Evolutionary conservation across 2,797 vertebrate species (phyloP), one percentile per base, ranked within the genome.

Genomic region (Gallinago nigripennis): DNA sequence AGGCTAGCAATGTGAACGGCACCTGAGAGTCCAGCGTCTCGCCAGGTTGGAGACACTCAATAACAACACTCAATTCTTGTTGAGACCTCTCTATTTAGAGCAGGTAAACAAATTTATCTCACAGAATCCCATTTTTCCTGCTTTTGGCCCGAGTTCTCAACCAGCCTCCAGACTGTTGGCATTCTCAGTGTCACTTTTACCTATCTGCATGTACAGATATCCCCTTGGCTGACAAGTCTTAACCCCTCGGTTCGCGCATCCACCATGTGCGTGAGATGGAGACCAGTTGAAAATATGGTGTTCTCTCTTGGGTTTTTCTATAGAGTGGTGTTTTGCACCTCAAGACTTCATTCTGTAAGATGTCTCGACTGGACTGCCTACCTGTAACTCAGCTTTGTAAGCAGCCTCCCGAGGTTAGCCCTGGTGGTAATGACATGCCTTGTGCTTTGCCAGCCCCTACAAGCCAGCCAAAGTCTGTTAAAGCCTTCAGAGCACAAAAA

Each of bases 221-320:
- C 69, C 45, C 4, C 64, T n/a, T 61, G 77, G 70, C 73, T 53
- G 64, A 63, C 39, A 33, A 45, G 56, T 30, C 66, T 43, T 24
- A 30, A 61, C 16, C 41, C 35, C 70, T 90, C 16, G n/a, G 45
- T 54, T 76, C 48, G 86, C 73, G 27, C 72, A 5, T 33, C 27
- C 35, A 58, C 31, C 35, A 4, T 1, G 27, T 37, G 65, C 43
- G 1, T 37, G 92, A 75, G 69, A 53, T 3, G 24, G 83, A 75
- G 82, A 66, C 19, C 66, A 37, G 1, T 8, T 90, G 83, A 37
- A 89, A 94, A 93, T 20, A 41, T 1, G 20, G 54, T 87, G 92
- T 16, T 95, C 76, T 88, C 60, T 92, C 75, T 94, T 92, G 94
- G 86, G 86, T 94, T 95, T 96, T 81, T 92, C 92, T 88, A 31